These are phyloP conservation scores for Vannuccia rotundouncinata DNA, from an alignment of 2,888 invertebrate species.

Conservation along the genomic window DNA sequence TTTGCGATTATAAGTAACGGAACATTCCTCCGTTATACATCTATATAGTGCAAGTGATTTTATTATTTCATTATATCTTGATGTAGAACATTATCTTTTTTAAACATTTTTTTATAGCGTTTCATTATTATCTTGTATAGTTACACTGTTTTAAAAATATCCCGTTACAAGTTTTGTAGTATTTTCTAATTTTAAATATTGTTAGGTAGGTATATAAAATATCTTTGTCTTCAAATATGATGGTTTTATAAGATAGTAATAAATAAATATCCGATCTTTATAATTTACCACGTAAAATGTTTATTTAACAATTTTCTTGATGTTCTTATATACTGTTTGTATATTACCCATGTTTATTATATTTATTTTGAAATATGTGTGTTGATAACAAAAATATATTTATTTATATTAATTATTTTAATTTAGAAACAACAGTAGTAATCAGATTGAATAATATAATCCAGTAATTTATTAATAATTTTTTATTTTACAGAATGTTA, in stretches of 20 bases:
- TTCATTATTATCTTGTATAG: slow-evolving; percentile 23
- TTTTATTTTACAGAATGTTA: not conserved
- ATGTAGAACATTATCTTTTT: slow-evolving; percentile 9
- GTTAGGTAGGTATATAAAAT: too few relatives aligned
- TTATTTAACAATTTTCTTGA: slow-evolving; percentile 18
- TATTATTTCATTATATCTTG: slow-evolving; percentile 8
- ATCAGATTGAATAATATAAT: not conserved
- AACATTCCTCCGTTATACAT: slow-evolving; percentile 15
- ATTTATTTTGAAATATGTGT: slow-evolving; percentile 10
- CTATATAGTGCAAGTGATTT: slow-evolving; percentile 22
- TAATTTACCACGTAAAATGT: slow-evolving; percentile 15
- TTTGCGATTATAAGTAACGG: slow-evolving; percentile 11
- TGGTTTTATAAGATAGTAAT: slow-evolving; percentile 10
- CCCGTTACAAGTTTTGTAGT: slow-evolving; percentile 23
- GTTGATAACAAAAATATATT: slow-evolving; percentile 13
- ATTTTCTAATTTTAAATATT: slow-evolving; percentile 19
- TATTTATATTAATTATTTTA: not conserved
- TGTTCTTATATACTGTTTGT: slow-evolving; percentile 20
- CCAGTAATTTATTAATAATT: not conserved
- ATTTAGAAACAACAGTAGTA: not conserved
- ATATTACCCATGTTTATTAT: slow-evolving; percentile 19
- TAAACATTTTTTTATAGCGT: not conserved
- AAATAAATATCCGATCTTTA: not conserved
- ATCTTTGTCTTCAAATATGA: not conserved
- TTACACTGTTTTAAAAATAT: slow-evolving; percentile 12